Conservation (phyloP, 2,888 invertebrate genomes). For the Napeogenes sylphis region DNA sequence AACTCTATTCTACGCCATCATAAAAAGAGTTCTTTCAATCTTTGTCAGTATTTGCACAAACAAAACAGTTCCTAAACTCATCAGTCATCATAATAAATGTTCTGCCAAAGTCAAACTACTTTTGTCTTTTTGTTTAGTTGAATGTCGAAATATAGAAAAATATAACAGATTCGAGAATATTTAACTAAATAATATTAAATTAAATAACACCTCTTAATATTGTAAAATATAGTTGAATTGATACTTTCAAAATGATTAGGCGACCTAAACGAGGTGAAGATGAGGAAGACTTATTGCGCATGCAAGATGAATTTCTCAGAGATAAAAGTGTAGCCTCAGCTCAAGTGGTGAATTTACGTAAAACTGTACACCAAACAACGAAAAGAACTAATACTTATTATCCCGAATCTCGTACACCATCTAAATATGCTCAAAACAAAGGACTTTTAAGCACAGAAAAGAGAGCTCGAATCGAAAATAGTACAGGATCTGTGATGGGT, state of each 20-base stretch:
- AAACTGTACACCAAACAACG: slow-evolving; percentile 40
- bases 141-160: too few species aligned
- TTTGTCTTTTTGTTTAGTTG: too few species aligned
- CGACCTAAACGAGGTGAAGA: slow-evolving; percentile 83
- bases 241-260: slow-evolving; percentile 67
- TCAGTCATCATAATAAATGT: too few species aligned
- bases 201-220: too few species aligned
- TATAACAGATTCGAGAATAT: too few species aligned
- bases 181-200: too few species aligned
- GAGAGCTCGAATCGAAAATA: slow-evolving; percentile 50
- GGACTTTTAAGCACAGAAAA: slow-evolving; percentile 62
- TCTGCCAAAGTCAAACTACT: too few species aligned
- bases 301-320: slow-evolving; percentile 84
- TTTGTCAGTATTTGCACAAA: too few species aligned
- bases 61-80: too few species aligned
- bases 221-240: too few species aligned
- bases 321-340: slow-evolving; percentile 80
- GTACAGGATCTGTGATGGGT: slow-evolving; percentile 42
- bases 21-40: too few species aligned
- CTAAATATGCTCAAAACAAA: slow-evolving; percentile 65
- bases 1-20: too few species aligned
- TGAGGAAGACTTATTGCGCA: slow-evolving; percentile 84
- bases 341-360: slow-evolving; percentile 71
- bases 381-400: slow-evolving; percentile 41
- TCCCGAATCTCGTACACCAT: slow-evolving; percentile 47